Evolutionary conservation across 92 coral and sea anemone genomes (phyloP).

Genomic region (Epizoanthus scotinus): DNA sequence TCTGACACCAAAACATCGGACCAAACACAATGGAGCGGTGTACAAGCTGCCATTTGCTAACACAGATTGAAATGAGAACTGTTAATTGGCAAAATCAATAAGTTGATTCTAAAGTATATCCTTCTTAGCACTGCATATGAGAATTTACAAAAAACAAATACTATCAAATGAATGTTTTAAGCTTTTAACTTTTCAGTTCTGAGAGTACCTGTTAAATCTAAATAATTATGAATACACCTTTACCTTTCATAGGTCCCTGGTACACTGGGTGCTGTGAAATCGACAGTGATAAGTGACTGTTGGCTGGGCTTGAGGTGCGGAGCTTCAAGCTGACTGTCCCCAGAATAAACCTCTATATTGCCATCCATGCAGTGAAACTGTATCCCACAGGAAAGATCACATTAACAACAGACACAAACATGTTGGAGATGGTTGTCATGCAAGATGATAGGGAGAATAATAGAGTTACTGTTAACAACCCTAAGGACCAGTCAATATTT

Average conservation of each 20-base stretch:
- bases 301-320: slow-evolving; percentile 78
- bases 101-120: background rate
- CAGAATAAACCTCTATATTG: slow-evolving; percentile 45
- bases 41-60: slow-evolving; percentile 80
- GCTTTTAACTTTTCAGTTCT: too few relatives aligned
- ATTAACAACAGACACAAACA: background rate
- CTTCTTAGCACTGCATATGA: too few relatives aligned
- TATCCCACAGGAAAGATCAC: background rate
- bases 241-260: slow-evolving; percentile 91
- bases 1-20: slow-evolving; percentile 87
- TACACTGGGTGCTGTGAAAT: slow-evolving; percentile 71
- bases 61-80: background rate
- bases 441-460: too few relatives aligned
- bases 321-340: slow-evolving; percentile 45
- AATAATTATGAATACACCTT: too few relatives aligned
- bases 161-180: too few relatives aligned
- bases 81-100: background rate
- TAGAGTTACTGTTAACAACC: too few relatives aligned
- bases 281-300: slow-evolving; percentile 64
- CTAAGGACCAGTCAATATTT: background rate
- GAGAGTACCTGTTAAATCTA: too few relatives aligned
- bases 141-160: too few relatives aligned
- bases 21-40: slow-evolving; percentile 70
- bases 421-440: too few relatives aligned
- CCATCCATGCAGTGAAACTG: slow-evolving; percentile 61